Conservation (phyloP, 2,888 invertebrate genomes). For the Imbricaverruca yamaguchii region DNA sequence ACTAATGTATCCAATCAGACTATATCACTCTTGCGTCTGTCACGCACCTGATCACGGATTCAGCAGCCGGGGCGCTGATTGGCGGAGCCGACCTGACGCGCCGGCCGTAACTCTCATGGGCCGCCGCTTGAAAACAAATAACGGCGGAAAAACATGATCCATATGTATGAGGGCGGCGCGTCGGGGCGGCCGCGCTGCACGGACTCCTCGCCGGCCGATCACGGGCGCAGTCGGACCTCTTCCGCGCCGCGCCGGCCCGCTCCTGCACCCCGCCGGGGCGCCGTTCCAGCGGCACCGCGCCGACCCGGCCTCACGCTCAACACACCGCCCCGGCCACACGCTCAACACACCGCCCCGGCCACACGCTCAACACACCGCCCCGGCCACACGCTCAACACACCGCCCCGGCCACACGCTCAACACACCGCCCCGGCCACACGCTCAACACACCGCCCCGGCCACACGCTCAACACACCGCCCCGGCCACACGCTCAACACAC, state of each 20-base stretch:
- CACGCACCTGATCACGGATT: constrained; percentile 10
- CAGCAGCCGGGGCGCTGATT: background rate
- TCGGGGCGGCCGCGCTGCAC: background rate
- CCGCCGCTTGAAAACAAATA: constrained; percentile 8
- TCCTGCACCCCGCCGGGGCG: background rate
- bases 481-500: no score
- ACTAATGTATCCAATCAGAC: constrained; percentile 22
- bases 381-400: no score
- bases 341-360: no score
- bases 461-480: no score
- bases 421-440: no score
- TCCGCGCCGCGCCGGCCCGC: background rate
- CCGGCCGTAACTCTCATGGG: background rate
- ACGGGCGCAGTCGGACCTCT: background rate
- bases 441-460: no score
- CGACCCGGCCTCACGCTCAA: background rate
- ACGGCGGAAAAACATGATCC: constrained; percentile 15
- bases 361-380: no score
- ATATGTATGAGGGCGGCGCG: constrained; percentile 13
- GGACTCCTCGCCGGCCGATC: background rate
- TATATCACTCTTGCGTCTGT: constrained; percentile 22
- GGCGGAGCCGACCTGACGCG: background rate
- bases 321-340: no score
- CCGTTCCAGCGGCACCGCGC: background rate
- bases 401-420: no score